These are phyloP conservation scores for Aurelia sp. DNA, from an alignment of 30 jellyfish, hydroid and myxozoan genomes.

Conservation along the genomic window DNA sequence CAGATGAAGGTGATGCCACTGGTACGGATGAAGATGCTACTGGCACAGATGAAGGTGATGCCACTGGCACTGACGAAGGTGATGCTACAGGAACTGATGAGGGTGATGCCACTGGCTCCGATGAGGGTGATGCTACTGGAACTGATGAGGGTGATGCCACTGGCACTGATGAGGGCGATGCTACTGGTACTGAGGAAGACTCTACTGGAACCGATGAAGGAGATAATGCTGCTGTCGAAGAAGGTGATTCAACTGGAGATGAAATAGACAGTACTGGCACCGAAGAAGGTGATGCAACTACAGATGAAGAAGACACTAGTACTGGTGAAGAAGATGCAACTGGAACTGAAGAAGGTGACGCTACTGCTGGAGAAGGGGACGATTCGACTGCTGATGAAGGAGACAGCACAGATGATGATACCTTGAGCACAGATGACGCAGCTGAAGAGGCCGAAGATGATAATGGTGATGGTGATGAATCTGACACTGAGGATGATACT, in stretches of 20 bases:
- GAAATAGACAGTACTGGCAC: background rate
- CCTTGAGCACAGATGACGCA: background rate
- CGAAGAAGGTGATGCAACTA: background rate
- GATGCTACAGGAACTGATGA: conserved; percentile 4
- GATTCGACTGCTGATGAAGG: background rate
- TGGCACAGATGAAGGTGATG: background rate
- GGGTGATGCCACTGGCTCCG: conserved; percentile 18
- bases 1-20: background rate
- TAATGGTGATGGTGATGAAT: conserved; percentile 13
- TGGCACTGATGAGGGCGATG: background rate
- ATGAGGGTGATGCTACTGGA: background rate
- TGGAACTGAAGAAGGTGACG: conserved; percentile 19
- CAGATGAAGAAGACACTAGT: background rate
- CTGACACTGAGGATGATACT: conserved; percentile 7
- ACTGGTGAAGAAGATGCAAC: background rate
- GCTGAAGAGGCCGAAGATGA: conserved; percentile 2
- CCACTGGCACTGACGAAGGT: background rate
- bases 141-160: background rate
- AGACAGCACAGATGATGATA: background rate
- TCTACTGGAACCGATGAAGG: background rate
- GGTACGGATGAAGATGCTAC: background rate
- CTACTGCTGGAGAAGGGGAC: background rate
- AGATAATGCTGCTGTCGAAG: background rate
- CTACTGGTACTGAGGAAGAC: background rate
- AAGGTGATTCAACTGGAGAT: conserved; percentile 9